Percentiles rank a stretch among this genome's conserved stretches.
These are phyloP conservation scores for Callopanchax toddi DNA, from an alignment of 2,113 vertebrate species.

Conservation along the genomic window DNA sequence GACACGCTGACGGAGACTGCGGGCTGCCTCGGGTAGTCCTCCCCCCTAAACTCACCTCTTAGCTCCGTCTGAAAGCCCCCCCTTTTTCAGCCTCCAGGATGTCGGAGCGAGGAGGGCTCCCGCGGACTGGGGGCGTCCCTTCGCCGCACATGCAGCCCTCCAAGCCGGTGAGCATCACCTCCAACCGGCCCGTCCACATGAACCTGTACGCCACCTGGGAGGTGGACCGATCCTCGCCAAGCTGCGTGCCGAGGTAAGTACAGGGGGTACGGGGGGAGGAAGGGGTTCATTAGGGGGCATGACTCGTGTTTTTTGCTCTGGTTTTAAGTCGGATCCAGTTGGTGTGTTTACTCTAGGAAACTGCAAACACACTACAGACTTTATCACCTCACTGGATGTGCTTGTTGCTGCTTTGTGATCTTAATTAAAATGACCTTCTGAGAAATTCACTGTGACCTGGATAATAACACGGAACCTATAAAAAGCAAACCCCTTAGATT, in stretches of 20 bases:
- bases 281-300: neutral
- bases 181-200: constrained; percentile 89
- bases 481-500: neutral
- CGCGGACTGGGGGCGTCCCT: constrained; percentile 79
- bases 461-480: neutral
- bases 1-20: neutral
- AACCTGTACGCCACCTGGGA: constrained; percentile 94
- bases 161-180: constrained; percentile 82
- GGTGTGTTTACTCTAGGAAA: constrained; percentile 16
- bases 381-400: neutral
- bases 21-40: constrained; percentile 20
- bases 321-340: constrained; percentile 7
- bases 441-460: neutral
- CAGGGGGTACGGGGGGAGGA: neutral
- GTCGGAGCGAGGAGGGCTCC: constrained; percentile 82
- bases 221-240: constrained; percentile 89
- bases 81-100: constrained; percentile 67
- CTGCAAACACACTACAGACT: neutral
- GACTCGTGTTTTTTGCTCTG: constrained; percentile 18
- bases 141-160: constrained; percentile 81
- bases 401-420: neutral
- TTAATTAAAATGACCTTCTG: neutral
- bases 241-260: constrained; percentile 89
- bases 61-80: constrained; percentile 24
- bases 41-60: neutral